phyloP scores from a whole-genome alignment of 92 coral and sea anemone species.

The Porites evermanni region DNA sequence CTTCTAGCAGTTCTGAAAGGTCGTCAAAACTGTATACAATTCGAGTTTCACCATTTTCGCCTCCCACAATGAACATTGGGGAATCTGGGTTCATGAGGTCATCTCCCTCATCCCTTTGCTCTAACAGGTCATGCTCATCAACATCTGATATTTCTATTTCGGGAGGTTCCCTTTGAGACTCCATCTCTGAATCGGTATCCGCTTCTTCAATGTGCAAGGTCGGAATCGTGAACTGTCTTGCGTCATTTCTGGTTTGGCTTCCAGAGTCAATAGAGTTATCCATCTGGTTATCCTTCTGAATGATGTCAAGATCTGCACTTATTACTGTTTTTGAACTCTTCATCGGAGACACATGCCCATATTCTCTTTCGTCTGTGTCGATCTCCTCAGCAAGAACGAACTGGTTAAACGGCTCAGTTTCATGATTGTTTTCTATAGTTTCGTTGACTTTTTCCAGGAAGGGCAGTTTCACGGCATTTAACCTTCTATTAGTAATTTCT shows the following conservation, averaged over 20 bases:
- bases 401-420: not conserved
- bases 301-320: not conserved
- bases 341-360: not conserved
- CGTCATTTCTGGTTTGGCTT: slow-evolving; percentile 1
- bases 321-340: not conserved
- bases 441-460: slow-evolving; percentile 6
- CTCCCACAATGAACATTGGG: slow-evolving; percentile 54
- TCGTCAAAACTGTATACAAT: slow-evolving; percentile 74
- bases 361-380: not conserved
- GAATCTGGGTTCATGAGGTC: slow-evolving; percentile 1
- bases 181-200: slow-evolving; percentile 37
- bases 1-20: slow-evolving; percentile 64
- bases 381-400: not conserved
- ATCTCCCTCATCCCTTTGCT: slow-evolving; percentile 14
- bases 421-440: not conserved
- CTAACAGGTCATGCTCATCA: slow-evolving; percentile 62
- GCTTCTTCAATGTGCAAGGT: slow-evolving; percentile 69
- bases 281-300: not conserved
- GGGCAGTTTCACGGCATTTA: slow-evolving; percentile 7
- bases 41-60: slow-evolving; percentile 50
- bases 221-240: slow-evolving; percentile 55
- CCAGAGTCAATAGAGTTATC: not conserved
- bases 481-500: not conserved
- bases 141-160: slow-evolving; percentile 74
- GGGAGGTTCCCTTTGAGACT: slow-evolving; percentile 40